A percentile compares a stretch with the other conserved stretches of the same genome.
These are phyloP conservation scores for Synergus japonicus DNA, from an alignment of 2,888 invertebrate genomes.

Conservation along the genomic window DNA sequence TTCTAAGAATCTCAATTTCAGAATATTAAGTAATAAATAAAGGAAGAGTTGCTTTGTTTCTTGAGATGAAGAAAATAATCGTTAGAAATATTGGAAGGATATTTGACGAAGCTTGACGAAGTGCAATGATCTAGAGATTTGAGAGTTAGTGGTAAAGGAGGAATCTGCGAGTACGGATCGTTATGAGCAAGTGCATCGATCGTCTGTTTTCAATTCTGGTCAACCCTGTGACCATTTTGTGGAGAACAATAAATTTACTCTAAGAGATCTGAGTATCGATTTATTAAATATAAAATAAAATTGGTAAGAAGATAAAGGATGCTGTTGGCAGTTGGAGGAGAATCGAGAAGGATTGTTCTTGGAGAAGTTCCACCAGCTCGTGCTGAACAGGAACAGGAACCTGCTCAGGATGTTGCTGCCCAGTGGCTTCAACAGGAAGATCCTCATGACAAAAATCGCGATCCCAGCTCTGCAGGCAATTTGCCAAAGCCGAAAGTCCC, in stretches of 20 bases:
- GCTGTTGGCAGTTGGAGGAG: conserved; percentile 80
- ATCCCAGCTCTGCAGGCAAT: conserved; percentile 23
- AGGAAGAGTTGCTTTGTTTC: not conserved
- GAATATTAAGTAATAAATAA: not conserved
- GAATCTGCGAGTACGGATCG: not conserved
- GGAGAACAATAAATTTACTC: conserved; percentile 22
- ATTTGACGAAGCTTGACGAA: conserved; percentile 10
- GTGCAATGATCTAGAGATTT: not conserved
- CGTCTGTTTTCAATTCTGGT: conserved; percentile 7
- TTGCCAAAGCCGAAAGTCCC: conserved; percentile 54
- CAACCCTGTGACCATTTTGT: conserved; percentile 24
- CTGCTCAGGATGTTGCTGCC: conserved; percentile 74
- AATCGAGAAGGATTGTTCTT: conserved; percentile 77
- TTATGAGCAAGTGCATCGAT: conserved; percentile 26
- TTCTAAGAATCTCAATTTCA: not conserved
- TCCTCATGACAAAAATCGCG: conserved; percentile 46
- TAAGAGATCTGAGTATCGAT: not conserved
- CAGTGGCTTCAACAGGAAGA: conserved; percentile 64
- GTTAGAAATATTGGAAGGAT: not conserved
- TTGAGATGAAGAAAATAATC: not conserved
- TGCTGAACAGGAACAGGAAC: conserved; percentile 72
- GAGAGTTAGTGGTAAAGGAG: conserved; percentile 19
- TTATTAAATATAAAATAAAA: not conserved
- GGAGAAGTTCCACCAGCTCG: conserved; percentile 73
- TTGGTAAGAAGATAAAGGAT: conserved; percentile 76